These are phyloP conservation scores for Alca torda DNA, from an alignment of 2,797 vertebrate genomes.

Conservation along the genomic window DNA sequence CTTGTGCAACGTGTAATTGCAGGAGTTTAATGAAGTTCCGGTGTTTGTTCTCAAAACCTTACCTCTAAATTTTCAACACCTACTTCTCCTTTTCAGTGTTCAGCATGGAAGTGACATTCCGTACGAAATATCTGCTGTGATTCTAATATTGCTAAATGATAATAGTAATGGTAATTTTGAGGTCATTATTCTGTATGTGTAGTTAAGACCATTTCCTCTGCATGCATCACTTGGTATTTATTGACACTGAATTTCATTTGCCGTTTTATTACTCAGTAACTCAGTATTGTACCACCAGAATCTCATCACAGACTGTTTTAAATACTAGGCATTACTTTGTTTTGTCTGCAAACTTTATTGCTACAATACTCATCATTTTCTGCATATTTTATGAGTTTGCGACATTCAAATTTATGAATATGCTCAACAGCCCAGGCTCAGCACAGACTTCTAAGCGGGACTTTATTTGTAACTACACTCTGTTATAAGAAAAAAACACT, in stretches of 20 bases:
- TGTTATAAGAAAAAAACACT: neutral
- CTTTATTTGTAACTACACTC: neutral
- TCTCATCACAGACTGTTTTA: slow-evolving; percentile 14
- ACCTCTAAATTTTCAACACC: neutral
- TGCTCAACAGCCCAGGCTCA: neutral
- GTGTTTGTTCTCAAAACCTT: neutral
- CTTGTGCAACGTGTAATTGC: neutral
- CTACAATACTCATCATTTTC: neutral
- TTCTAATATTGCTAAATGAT: neutral
- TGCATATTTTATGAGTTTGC: slow-evolving; percentile 6
- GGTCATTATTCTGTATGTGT: neutral
- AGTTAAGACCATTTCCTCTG: slow-evolving; percentile 19
- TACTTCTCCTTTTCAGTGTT: neutral
- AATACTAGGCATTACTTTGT: neutral
- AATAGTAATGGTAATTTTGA: neutral
- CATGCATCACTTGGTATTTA: slow-evolving; percentile 28
- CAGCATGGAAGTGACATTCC: neutral
- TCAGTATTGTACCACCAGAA: neutral
- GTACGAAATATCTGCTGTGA: neutral
- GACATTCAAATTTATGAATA: slow-evolving; percentile 3
- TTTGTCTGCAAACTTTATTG: slow-evolving; percentile 11
- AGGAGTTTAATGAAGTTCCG: neutral
- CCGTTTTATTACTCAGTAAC: slow-evolving; percentile 31
- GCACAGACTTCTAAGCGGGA: neutral
- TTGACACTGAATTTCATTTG: slow-evolving; percentile 8